Evolutionary conservation across 2,113 vertebrate genomes (phyloP).

Genomic region (Elephantulus edwardii): DNA sequence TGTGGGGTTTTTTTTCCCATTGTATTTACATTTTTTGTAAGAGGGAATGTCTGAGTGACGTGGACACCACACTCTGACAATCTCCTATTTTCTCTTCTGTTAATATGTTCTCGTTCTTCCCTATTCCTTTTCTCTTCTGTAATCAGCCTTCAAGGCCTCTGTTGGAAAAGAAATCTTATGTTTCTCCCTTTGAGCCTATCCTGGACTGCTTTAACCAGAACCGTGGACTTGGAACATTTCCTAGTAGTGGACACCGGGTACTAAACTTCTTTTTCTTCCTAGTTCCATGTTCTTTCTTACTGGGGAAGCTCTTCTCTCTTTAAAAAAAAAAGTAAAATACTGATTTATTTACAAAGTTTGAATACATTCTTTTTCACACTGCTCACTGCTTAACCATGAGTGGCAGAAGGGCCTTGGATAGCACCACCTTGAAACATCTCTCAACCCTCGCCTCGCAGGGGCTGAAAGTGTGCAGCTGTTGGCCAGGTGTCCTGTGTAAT

Average conservation of each 20-base stretch:
- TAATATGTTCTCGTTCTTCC: background rate
- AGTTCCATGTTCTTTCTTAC: background rate
- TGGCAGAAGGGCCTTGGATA: background rate
- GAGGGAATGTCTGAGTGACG: background rate
- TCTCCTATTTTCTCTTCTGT: background rate
- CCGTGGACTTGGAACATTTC: background rate
- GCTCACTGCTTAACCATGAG: background rate
- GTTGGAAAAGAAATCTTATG: background rate
- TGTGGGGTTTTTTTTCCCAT: background rate
- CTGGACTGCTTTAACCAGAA: background rate
- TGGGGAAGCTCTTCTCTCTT: background rate
- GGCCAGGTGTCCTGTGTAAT: too few relatives aligned
- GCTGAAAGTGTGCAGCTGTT: too few relatives aligned
- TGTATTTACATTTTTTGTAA: background rate
- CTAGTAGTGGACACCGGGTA: background rate
- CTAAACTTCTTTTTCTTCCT: background rate
- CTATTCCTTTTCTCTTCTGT: background rate
- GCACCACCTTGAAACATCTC: too few relatives aligned
- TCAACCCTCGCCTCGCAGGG: too few relatives aligned
- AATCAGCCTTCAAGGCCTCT: background rate
- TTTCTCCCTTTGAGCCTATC: background rate
- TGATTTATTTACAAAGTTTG: too few relatives aligned
- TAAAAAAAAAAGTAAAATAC: background rate
- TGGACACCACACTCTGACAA: background rate
- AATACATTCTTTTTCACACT: background rate